Evolutionary conservation across 2,888 invertebrate species (phyloP).

Genomic region (Drosophila aldrichi): DNA sequence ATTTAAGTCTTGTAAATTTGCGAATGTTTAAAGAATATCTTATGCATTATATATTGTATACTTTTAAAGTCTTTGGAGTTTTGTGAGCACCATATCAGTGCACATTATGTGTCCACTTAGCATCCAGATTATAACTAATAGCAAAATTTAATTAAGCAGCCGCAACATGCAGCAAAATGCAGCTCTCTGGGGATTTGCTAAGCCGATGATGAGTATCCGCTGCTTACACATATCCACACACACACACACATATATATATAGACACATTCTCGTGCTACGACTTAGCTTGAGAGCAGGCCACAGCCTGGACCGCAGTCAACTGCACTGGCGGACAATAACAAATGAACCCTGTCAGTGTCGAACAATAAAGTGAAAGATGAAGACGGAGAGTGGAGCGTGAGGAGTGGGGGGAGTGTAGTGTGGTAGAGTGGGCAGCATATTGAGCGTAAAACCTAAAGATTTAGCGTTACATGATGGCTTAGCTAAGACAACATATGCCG

Average conservation of each 20-base stretch:
- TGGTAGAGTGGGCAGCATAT: slow-evolving; percentile 47
- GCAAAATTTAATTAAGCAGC: slow-evolving; percentile 71
- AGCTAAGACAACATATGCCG: slow-evolving; percentile 61
- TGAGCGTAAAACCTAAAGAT: slow-evolving; percentile 76
- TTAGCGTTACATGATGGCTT: slow-evolving; percentile 73
- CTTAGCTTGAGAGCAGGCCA: neutral
- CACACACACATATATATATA: neutral
- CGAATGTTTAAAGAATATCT: neutral
- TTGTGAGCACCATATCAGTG: slow-evolving; percentile 8
- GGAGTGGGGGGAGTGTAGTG: neutral
- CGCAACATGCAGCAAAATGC: slow-evolving; percentile 40
- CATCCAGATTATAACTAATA: slow-evolving; percentile 65
- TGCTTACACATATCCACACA: slow-evolving; percentile 11
- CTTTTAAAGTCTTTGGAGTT: neutral
- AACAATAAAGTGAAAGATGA: slow-evolving; percentile 48
- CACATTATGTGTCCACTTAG: slow-evolving; percentile 46
- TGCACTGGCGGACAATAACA: slow-evolving; percentile 79
- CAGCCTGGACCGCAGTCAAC: slow-evolving; percentile 65
- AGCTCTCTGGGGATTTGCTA: slow-evolving; percentile 33
- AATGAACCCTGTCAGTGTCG: slow-evolving; percentile 66
- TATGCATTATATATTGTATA: neutral
- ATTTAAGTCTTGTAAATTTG: neutral
- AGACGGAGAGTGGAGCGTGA: neutral
- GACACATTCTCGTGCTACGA: neutral
- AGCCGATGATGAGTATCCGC: slow-evolving; percentile 51